Evolutionary conservation across 2,113 vertebrate species (phyloP).

Genomic region (Fregata magnificens): DNA sequence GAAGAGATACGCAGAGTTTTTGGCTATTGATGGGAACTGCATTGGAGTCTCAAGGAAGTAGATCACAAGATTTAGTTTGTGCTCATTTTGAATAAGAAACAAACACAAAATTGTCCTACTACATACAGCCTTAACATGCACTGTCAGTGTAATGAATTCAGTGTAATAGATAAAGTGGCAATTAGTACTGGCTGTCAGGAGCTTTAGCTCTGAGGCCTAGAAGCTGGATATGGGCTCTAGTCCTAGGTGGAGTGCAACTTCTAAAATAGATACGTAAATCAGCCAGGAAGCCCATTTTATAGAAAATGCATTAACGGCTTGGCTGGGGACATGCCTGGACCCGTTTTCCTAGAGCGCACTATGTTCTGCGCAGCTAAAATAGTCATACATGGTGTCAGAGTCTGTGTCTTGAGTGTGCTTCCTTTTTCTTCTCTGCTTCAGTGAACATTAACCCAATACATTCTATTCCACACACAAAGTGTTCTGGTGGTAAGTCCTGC

Average conservation of each 20-base stretch:
- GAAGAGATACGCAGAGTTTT: neutral
- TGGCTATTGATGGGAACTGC: neutral
- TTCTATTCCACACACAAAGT: neutral
- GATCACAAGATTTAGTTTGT: neutral
- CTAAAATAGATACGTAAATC: neutral
- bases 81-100: neutral
- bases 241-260: neutral
- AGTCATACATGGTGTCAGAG: neutral
- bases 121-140: neutral
- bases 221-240: neutral
- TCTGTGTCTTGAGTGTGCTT: neutral
- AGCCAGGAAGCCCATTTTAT: neutral
- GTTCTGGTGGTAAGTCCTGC: neutral
- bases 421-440: neutral
- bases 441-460: neutral
- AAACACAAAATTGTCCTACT: neutral
- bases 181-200: neutral
- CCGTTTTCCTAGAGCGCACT: accelerated
- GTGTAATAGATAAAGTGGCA: neutral
- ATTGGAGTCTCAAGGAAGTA: neutral
- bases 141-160: neutral
- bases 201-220: neutral
- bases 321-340: neutral
- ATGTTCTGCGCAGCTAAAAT: neutral
- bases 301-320: neutral